phyloP scores from a whole-genome alignment of 2,888 invertebrate genomes.

The Abrostola triplasia region DNA sequence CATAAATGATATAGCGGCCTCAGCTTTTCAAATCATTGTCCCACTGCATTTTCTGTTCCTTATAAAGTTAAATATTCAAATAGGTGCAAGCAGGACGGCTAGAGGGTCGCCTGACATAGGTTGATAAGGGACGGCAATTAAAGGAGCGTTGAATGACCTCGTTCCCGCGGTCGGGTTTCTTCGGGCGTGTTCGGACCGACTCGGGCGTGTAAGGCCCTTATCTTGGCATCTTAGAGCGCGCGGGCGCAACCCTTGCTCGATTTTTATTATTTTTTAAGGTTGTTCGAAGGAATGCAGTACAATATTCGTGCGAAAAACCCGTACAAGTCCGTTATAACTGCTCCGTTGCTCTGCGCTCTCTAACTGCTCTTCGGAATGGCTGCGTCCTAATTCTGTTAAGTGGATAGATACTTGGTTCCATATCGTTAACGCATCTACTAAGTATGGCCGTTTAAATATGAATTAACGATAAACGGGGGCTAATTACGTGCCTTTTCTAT shows the following conservation, averaged over 20 bases:
- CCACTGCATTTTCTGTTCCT: constrained; percentile 70
- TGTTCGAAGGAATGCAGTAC: constrained; percentile 58
- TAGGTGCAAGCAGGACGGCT: constrained; percentile 68
- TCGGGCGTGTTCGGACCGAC: constrained; percentile 71
- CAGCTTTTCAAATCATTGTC: constrained; percentile 78
- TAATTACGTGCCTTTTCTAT: constrained; percentile 12
- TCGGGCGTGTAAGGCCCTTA: constrained; percentile 74
- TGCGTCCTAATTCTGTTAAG: constrained; percentile 54
- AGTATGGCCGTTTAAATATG: constrained; percentile 46
- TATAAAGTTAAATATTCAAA: constrained; percentile 77
- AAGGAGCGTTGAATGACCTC: constrained; percentile 71
- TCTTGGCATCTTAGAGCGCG: constrained; percentile 78
- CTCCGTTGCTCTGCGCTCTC: constrained; percentile 55
- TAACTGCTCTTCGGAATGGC: constrained; percentile 45
- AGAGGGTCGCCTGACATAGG: constrained; percentile 57
- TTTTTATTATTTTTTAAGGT: constrained; percentile 53
- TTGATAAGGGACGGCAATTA: constrained; percentile 80
- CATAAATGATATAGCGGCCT: constrained; percentile 68
- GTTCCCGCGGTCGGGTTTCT: constrained; percentile 78
- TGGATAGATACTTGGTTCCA: constrained; percentile 44
- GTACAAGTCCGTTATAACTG: constrained; percentile 51
- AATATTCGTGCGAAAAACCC: constrained; percentile 20
- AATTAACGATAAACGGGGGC: constrained; percentile 43
- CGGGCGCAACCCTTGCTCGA: constrained; percentile 75
- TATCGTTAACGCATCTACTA: constrained; percentile 41